Evolutionary conservation across 1,140 invertebrate genomes (phyloP), one percentile per base, ranked within the genome.

Genomic region (Scaptomyza graminum): DNA sequence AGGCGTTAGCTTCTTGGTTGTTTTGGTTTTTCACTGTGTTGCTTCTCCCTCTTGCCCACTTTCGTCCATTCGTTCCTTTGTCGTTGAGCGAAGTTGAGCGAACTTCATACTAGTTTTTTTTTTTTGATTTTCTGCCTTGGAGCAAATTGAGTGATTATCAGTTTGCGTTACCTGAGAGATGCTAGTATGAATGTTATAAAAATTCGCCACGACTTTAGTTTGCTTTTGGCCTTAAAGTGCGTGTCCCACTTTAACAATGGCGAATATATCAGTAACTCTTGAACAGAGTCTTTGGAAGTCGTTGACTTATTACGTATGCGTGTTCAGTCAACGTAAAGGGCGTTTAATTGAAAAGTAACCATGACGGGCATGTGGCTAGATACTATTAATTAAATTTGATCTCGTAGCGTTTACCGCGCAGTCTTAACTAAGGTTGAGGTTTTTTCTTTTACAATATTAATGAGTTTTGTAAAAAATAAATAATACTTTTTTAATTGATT

Each of bases 81-180:
- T 74, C 55, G 65, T 71, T 64, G 56, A 72, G 67, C 75, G 51
- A 77, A 85, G 81, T 84, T 81, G 77, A 87, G 67, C 82, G 76
- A 87, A 87, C 83, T 76, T 87, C 82, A 79, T 78, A 87, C n/a
- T n/a, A n/a, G n/a, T 79, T 75, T 28, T 28, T 28, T 5, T 28
- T 28, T 28, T 22, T 2, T 22, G 18, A 22, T 34, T 34, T 82
- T 78, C 65, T 83, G 79, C 75, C 83, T 62, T 41, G 44, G 37
- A 76, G 83, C 83, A 79, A 87, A 87, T 87, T 87, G 83, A 87
- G 83, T 87, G 83, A 88, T 87, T 87, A 87, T 87, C 79, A 87
- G 83, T 88, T 88, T 68, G 76, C 67, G 67, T 82, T 55, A 87
- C 81, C 81, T 87, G 66, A 22, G 13, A 50, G 28, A 43, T 41